Base-by-base conservation (phyloP, 2,888 invertebrate genomes). In the Lithophane semibrunnea region DNA sequence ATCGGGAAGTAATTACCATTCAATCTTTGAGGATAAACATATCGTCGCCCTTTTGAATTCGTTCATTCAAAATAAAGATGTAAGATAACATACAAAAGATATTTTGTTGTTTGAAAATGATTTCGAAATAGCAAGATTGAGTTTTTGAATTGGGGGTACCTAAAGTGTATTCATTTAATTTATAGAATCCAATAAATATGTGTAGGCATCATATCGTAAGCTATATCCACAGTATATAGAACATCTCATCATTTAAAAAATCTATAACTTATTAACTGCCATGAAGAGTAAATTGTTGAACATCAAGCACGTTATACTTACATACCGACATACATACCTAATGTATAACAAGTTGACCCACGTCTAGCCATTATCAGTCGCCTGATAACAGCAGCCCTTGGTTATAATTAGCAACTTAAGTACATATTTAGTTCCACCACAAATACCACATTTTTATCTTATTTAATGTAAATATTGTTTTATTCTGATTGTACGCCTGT, bases 401-500 rank as follows among this genome's bases (percentile, higher is more conserved):
- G 60, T 52, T 72, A 82, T 75, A 72, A 82, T 84, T 84, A 82
- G 77, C 64, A 54, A 49, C 71, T 29, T 24, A 73, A 68, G 69
- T 81, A 73, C n/a, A 69, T n/a, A n/a, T 63, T 68, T 85, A 64
- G 76, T 64, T 72, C 68, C 47, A 71, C n/a, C 1, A 63, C 81
- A 84, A 75, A 75, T 65, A 82, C 10, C 2, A 47, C 47, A 65
- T 80, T 80, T 72, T 80, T 80, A 72, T 83, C 84, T 68, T 80
- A 73, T 82, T 85, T 84, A 69, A 65, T 72, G 63, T 44, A 72
- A 86, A 79, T 75, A 82, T 83, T 84, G 63, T 72, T 79, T 70
- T 54, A 72, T 65, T 47, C 58, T 66, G 69, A 74, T 69, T 74
- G 63, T 79, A 54, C 8, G 54, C 49, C 3, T 72, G 42, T 73